phyloP scores from a whole-genome alignment of 92 coral and sea anemone genomes.

The Chrysogorgia sp. region DNA sequence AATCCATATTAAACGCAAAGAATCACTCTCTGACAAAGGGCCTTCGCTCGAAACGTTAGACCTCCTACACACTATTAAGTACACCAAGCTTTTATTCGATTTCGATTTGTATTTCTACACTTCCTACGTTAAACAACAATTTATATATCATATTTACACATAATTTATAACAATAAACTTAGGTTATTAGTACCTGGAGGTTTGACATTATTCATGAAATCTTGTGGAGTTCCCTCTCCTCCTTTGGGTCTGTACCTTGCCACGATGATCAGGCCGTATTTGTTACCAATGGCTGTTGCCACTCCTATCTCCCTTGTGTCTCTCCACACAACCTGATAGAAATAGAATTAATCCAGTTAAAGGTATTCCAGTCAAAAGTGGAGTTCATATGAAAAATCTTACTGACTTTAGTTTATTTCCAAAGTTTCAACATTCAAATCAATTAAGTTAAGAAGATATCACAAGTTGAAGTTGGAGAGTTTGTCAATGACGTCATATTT shows the following conservation, averaged over 20 bases:
- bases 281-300: slow-evolving; percentile 78
- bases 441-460: too few relatives aligned
- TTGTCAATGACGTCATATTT: too few relatives aligned
- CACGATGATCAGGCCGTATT: slow-evolving; percentile 76
- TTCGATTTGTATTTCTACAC: too few relatives aligned
- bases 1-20: not conserved
- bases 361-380: not conserved
- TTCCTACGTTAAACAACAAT: too few relatives aligned
- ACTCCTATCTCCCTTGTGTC: slow-evolving; percentile 78
- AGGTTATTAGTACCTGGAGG: slow-evolving; percentile 55
- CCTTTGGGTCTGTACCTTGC: slow-evolving; percentile 84
- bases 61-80: too few relatives aligned
- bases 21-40: not conserved
- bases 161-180: not conserved
- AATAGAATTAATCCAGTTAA: not conserved
- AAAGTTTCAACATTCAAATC: too few relatives aligned
- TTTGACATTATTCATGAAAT: slow-evolving; percentile 68
- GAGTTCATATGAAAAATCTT: too few relatives aligned
- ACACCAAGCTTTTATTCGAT: too few relatives aligned
- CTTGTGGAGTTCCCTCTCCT: slow-evolving; percentile 60
- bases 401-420: too few relatives aligned
- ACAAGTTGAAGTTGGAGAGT: too few relatives aligned
- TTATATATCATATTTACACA: not conserved
- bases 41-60: too few relatives aligned
- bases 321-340: slow-evolving; percentile 85